A percentile compares a stretch with the other conserved stretches of the same genome.
Evolutionary conservation across 2,888 invertebrate genomes (phyloP).

Genomic region (Prionchulus punctatus): DNA sequence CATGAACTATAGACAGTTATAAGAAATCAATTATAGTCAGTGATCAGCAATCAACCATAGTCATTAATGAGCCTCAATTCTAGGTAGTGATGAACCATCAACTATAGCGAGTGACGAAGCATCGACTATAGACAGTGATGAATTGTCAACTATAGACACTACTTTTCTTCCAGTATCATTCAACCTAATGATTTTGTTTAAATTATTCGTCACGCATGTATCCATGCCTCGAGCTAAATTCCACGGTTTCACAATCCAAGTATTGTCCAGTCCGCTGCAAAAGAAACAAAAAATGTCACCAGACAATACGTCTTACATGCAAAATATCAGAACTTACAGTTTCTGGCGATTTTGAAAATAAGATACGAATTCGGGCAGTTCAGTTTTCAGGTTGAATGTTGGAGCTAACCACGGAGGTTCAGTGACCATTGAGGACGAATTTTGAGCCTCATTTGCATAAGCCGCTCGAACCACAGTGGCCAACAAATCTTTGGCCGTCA

Average conservation of each 20-base stretch:
- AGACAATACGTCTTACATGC: no score
- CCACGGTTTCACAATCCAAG: conserved; percentile 86
- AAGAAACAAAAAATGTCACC: no score
- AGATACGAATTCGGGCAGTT: conserved; percentile 59
- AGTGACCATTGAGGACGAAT: conserved; percentile 36
- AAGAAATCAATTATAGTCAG: no score
- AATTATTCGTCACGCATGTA: conserved; percentile 59
- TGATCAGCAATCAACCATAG: no score
- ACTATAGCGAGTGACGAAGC: no score
- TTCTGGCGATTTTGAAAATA: conserved; percentile 57
- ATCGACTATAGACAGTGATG: no score
- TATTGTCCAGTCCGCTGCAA: conserved; percentile 52
- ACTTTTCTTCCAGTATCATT: conserved; percentile 66
- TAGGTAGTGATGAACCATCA: no score
- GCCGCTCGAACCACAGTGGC: conserved; percentile 34
- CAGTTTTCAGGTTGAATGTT: conserved; percentile 69
- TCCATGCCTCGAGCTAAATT: conserved; percentile 74
- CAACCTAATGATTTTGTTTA: conserved; percentile 58
- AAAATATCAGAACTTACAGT: conserved; percentile 20
- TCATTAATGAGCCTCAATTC: no score
- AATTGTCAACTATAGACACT: no score
- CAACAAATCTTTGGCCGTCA: conserved; percentile 73
- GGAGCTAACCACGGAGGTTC: conserved; percentile 61
- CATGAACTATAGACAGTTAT: no score
- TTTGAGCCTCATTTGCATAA: not conserved